phyloP scores from a whole-genome alignment of 2,797 vertebrate genomes.

The Gymnothorax javanicus region DNA sequence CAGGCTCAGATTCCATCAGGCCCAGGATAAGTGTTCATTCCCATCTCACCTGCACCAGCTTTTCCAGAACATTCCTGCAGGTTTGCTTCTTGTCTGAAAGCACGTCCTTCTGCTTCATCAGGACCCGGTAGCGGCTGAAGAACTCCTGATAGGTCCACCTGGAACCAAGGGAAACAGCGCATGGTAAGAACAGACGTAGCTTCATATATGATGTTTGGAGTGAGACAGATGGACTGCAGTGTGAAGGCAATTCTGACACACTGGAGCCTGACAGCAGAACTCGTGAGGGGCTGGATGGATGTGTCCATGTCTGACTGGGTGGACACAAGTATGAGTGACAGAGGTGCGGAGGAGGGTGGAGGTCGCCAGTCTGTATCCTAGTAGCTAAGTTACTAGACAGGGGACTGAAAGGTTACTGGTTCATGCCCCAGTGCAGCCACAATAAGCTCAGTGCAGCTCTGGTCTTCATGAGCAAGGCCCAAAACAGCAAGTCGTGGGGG shows the following conservation, averaged over 20 bases:
- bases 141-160: slow-evolving; percentile 99
- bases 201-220: not conserved
- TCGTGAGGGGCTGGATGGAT: not conserved
- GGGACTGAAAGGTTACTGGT: too few species aligned
- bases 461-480: too few species aligned
- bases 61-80: slow-evolving; percentile 87
- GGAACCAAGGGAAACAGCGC: slow-evolving; percentile 36
- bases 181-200: not conserved
- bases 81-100: slow-evolving; percentile 86
- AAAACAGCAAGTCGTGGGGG: too few species aligned
- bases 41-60: slow-evolving; percentile 81
- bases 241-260: not conserved
- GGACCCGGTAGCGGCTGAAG: slow-evolving; percentile 92
- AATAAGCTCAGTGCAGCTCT: too few species aligned
- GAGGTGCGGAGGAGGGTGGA: not conserved
- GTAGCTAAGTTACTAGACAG: too few species aligned
- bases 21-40: not conserved
- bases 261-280: not conserved
- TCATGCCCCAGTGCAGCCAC: too few species aligned
- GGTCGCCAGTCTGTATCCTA: too few species aligned
- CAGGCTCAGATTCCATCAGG: not conserved
- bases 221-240: not conserved
- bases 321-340: not conserved
- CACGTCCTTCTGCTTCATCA: slow-evolving; percentile 91
- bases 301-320: not conserved